These are phyloP conservation scores for Anarrhichthys ocellatus DNA, from an alignment of 2,113 vertebrate genomes.

Conservation along the genomic window DNA sequence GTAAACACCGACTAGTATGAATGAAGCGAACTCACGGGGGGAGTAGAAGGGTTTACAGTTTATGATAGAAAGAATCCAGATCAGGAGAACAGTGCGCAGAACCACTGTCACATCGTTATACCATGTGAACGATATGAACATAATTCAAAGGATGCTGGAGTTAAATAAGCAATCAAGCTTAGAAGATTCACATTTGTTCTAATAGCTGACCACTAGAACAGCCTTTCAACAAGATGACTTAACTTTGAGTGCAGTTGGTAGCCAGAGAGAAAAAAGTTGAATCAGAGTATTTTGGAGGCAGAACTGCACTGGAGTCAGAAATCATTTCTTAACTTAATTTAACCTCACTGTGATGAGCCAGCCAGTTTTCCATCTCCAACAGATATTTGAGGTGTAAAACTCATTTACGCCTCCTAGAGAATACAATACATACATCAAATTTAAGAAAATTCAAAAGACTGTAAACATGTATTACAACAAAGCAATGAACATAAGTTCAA, in stretches of 20 bases:
- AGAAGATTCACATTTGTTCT: neutral
- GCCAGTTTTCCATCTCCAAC: neutral
- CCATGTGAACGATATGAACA: neutral
- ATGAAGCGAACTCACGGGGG: no score
- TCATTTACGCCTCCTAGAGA: neutral
- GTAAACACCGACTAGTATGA: no score
- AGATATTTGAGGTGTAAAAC: neutral
- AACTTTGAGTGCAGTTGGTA: neutral
- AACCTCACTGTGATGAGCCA: neutral
- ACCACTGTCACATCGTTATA: no score
- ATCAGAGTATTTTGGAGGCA: no score
- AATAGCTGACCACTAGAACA: neutral
- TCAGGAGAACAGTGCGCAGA: no score
- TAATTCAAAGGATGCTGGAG: neutral
- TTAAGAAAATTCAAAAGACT: neutral
- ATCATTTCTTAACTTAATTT: neutral
- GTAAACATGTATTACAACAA: conserved; percentile 5
- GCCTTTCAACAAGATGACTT: neutral
- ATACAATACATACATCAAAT: neutral
- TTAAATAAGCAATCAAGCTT: neutral
- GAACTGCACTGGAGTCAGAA: neutral
- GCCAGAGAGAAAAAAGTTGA: neutral
- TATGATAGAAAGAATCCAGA: no score
- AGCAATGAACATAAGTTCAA: conserved; percentile 5
- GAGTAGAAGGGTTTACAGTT: no score